Evolutionary conservation across 2,113 vertebrate species (phyloP).

Genomic region (Rousettus leschenaultii): DNA sequence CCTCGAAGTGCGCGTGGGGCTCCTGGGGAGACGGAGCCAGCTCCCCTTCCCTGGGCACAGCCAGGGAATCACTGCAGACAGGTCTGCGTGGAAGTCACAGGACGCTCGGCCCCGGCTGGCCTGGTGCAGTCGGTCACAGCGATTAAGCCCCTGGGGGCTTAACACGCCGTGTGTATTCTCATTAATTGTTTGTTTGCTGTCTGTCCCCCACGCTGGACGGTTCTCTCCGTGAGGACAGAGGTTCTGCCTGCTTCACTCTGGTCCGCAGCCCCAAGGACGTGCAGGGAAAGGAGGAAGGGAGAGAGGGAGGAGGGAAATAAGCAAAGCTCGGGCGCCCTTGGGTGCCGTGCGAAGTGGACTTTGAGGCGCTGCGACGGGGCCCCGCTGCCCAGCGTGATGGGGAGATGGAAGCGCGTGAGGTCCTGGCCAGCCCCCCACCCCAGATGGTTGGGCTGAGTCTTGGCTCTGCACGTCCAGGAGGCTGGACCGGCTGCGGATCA

Average conservation of each 20-base stretch:
- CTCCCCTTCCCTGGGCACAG: neutral
- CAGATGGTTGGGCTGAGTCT: too few relatives aligned
- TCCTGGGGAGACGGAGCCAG: neutral
- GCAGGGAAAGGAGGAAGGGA: neutral
- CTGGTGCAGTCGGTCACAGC: accelerated
- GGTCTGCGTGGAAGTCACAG: neutral
- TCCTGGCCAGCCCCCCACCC: neutral
- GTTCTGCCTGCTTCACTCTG: neutral
- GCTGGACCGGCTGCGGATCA: too few relatives aligned
- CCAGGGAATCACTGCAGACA: neutral
- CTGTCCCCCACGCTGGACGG: neutral
- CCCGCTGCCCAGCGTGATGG: accelerated
- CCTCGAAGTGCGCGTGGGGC: neutral
- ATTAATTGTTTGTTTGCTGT: neutral
- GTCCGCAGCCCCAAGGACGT: too few relatives aligned
- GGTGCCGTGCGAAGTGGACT: neutral
- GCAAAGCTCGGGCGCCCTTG: accelerated
- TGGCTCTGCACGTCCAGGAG: too few relatives aligned
- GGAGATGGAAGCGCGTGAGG: neutral
- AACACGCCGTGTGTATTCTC: too few relatives aligned
- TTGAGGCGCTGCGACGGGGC: accelerated
- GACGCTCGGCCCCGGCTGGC: neutral
- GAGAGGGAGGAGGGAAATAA: neutral
- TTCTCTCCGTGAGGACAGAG: neutral
- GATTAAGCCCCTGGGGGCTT: neutral